Evolutionary conservation across 2,113 vertebrate species (phyloP), one percentile per base, ranked within the genome.

Genomic region (Machaerirhynchus nigripectus): DNA sequence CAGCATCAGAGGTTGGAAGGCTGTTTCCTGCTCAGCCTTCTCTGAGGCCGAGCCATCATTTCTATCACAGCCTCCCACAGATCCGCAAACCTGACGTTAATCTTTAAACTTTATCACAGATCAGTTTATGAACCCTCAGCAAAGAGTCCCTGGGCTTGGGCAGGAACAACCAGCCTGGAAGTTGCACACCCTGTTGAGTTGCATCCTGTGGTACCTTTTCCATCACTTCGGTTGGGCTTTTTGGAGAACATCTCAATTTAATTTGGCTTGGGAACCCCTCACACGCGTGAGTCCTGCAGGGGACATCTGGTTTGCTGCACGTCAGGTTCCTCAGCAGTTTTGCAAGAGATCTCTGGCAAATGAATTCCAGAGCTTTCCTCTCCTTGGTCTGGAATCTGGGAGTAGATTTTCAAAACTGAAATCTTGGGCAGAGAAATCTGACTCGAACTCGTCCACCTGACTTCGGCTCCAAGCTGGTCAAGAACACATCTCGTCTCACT

Each of bases 261-360:
- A 75, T 89, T 92, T 92, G 78, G 16, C 47, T 89, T 67, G 68
- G 50, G 31, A 64, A 20, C 10, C 77, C 65, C 49, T 64, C 85
- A 56, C 53, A 55, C 6, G 9, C 81, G 35, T 4, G 65, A 92
- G 46, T 55, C 90, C 76, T 71, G 33, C 64, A 63, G 59, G 46
- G 77, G 84, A 93, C 94, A 95, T 94, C 77, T 95, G 93, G 65
- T 95, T 94, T 94, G 47, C 80, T 91, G 65, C 76, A 78, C 26
- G 9, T 56, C n/a, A 15, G 44, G 67, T 61, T 83, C 70, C 90
- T 87, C 15, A 0, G 84, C 46, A 92, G 64, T 79, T 87, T 82
- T 90, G 53, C 90, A 85, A 79, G 47, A 78, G 70, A 83, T 84
- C 71, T 69, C 50, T 40, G 68, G 56, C 35, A 93, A 95, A 95